Evolutionary conservation across 2,888 invertebrate genomes (phyloP).

Genomic region (Oscheius sp.): DNA sequence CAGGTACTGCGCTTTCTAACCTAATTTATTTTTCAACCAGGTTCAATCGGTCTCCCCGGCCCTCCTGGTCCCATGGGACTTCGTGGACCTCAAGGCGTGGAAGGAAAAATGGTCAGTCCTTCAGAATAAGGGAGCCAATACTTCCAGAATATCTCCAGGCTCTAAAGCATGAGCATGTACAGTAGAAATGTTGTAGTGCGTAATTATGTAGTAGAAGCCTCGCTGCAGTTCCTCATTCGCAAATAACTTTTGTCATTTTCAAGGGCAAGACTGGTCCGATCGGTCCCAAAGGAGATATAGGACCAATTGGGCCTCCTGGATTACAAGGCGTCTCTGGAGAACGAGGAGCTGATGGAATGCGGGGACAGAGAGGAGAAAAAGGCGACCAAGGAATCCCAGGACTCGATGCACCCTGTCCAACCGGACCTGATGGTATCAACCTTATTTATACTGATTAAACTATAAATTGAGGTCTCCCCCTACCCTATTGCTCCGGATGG

Average conservation of each 20-base stretch:
- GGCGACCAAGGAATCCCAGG: slow-evolving; percentile 86
- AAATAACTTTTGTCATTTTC: slow-evolving; percentile 26
- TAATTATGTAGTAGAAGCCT: neutral
- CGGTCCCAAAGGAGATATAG: slow-evolving; percentile 66
- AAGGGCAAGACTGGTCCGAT: slow-evolving; percentile 65
- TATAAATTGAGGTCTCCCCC: slow-evolving; percentile 79
- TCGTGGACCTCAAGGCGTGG: slow-evolving; percentile 58
- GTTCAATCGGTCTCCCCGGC: slow-evolving; percentile 68
- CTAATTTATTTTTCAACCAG: slow-evolving; percentile 43
- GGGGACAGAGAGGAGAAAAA: slow-evolving; percentile 43
- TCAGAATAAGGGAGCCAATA: neutral
- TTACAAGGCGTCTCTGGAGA: slow-evolving; percentile 63
- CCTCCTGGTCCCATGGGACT: slow-evolving; percentile 69
- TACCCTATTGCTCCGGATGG: slow-evolving; percentile 84
- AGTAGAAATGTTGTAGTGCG: slow-evolving; percentile 33
- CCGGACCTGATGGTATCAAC: slow-evolving; percentile 86
- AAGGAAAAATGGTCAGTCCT: slow-evolving; percentile 60
- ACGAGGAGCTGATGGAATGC: slow-evolving; percentile 55
- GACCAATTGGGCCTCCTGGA: slow-evolving; percentile 64
- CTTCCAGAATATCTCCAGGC: neutral
- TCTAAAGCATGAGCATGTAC: slow-evolving; percentile 21
- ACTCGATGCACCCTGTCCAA: slow-evolving; percentile 96
- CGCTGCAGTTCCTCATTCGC: neutral
- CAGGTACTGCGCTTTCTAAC: neutral
- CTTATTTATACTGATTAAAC: too few relatives aligned